phyloP scores from a whole-genome alignment of 2,888 invertebrate genomes.

The Idaea straminata region DNA sequence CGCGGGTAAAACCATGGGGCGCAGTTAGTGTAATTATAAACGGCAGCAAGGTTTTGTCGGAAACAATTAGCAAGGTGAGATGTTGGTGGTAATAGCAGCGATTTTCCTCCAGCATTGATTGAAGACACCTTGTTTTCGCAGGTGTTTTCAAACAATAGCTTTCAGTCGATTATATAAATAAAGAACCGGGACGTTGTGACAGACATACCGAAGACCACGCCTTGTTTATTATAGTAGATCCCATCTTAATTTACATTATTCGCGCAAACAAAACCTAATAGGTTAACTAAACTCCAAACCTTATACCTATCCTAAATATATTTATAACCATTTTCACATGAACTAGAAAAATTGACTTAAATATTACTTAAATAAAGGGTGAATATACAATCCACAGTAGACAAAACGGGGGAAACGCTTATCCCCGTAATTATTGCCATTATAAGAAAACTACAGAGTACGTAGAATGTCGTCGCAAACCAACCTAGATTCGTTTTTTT shows the following conservation, averaged over 20 bases:
- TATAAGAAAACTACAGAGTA: no score
- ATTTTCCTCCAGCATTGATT: conserved; percentile 42
- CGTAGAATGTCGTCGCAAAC: no score
- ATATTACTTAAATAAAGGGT: no score
- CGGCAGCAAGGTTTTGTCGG: conserved; percentile 35
- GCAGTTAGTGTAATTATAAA: conserved; percentile 11
- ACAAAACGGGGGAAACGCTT: no score
- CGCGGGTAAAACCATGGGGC: no score
- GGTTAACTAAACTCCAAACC: no score
- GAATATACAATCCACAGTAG: no score
- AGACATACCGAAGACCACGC: conserved; percentile 12
- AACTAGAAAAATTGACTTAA: neutral
- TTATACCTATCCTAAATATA: no score
- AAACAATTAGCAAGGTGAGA: conserved; percentile 74
- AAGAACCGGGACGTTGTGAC: conserved; percentile 19
- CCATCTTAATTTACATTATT: neutral
- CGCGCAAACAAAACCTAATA: conserved; percentile 3
- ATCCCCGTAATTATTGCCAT: no score
- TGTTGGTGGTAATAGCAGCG: conserved; percentile 41
- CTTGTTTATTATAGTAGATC: neutral
- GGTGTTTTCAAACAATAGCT: conserved; percentile 44
- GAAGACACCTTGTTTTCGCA: conserved; percentile 51
- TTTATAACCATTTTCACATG: conserved; percentile 10
- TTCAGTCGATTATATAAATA: conserved; percentile 14
- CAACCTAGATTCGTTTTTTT: no score